phyloP scores from a whole-genome alignment of 2,113 vertebrate species.

The Nerophis ophidion region DNA sequence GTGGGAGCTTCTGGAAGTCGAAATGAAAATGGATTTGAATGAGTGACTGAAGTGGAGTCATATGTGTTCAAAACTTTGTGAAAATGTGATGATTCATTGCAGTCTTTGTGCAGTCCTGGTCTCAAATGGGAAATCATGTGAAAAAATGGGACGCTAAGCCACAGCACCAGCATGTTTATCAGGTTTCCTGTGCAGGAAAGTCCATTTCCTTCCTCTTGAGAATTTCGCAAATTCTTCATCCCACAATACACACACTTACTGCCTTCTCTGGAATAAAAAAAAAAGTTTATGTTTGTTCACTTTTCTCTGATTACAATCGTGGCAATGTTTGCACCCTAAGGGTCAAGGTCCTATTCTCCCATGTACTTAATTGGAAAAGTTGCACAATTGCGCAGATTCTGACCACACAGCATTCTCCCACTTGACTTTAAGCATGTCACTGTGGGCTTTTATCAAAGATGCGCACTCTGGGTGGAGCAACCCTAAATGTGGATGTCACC shows the following conservation, averaged over 20 bases:
- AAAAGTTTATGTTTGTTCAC: constrained; percentile 7
- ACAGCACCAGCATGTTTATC: constrained; percentile 26
- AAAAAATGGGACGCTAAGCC: constrained; percentile 27
- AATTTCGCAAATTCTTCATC: constrained; percentile 7
- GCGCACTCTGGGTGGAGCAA: too few species aligned
- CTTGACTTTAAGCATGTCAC: too few species aligned
- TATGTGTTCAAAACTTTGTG: neutral
- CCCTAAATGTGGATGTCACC: too few species aligned
- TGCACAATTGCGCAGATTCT: too few species aligned
- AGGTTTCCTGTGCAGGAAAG: constrained; percentile 54
- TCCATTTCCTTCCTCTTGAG: constrained; percentile 45
- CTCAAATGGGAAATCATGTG: neutral
- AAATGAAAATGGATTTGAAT: constrained; percentile 28
- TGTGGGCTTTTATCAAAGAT: too few species aligned
- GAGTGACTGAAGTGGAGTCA: constrained; percentile 1
- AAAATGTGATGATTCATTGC: neutral
- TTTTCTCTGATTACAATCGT: constrained; percentile 11
- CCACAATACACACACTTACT: neutral
- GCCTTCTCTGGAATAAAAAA: neutral
- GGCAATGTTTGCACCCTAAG: constrained; percentile 10
- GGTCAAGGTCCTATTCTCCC: too few species aligned
- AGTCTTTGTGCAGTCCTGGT: neutral
- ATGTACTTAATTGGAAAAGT: too few species aligned
- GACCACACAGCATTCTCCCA: too few species aligned
- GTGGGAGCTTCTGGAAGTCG: constrained; percentile 45